Conservation (phyloP, 1,140 invertebrate species). For the Tetramorium alpestre region DNA sequence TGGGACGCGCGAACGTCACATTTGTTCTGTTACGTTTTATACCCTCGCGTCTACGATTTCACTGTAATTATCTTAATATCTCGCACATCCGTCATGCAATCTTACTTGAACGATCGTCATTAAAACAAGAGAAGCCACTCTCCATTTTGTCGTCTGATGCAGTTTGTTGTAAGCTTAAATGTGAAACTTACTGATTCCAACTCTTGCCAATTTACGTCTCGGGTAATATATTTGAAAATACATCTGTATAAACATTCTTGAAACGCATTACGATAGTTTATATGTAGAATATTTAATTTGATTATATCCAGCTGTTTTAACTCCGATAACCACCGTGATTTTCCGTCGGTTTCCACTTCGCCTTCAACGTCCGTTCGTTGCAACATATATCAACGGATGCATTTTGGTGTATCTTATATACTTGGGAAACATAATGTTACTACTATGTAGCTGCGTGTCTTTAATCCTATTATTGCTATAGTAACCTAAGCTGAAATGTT, state of each 20-base stretch:
- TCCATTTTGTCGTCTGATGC: conserved; percentile 16
- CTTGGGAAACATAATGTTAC: conserved; percentile 18
- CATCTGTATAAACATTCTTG: background rate
- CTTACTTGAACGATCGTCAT: conserved; percentile 23
- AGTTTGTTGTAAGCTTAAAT: background rate
- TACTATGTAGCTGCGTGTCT: conserved; percentile 18
- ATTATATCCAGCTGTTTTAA: background rate
- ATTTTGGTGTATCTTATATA: background rate
- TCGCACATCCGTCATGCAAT: conserved; percentile 18
- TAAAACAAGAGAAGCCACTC: conserved; percentile 17
- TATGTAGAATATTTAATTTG: background rate
- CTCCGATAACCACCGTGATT: background rate
- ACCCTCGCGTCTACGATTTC: conserved; percentile 35
- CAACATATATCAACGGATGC: background rate
- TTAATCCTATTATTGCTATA: conserved; percentile 51
- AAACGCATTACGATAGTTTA: too few species aligned
- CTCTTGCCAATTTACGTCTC: background rate
- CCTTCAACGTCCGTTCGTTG: background rate
- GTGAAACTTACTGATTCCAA: background rate
- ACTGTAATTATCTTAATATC: conserved; percentile 43
- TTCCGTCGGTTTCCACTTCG: background rate
- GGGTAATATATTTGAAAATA: background rate
- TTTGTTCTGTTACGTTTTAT: conserved; percentile 18
- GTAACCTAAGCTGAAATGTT: conserved; percentile 58
- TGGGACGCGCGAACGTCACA: conserved; percentile 21